Evolutionary conservation across 2,888 invertebrate genomes (phyloP), one percentile per base, ranked within the genome.

Genomic region (Caenorhabditis drosophilae): DNA sequence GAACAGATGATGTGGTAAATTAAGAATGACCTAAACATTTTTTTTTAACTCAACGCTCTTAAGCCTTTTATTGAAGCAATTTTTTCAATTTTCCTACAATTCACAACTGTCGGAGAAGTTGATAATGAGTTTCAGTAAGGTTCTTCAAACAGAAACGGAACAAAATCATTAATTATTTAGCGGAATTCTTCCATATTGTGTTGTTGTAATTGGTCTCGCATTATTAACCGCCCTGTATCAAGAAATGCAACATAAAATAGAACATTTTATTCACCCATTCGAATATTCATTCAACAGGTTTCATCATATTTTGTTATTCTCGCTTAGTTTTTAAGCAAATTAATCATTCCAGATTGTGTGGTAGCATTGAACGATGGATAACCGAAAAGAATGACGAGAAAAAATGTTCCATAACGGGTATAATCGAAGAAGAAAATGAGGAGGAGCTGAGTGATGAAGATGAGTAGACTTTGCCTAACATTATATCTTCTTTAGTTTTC

Each of bases 31-130:
- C n/a, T n/a, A n/a, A n/a, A n/a, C n/a, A n/a, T n/a, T n/a, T n/a
- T n/a, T n/a, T n/a, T n/a, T n/a, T n/a, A n/a, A n/a, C n/a, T 9
- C 31, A 31, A 31, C 31, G 31, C 31, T 31, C 31, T 70, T 48
- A 58, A 80, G 80, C 78, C 79, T n/a, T 80, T 80, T 45, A 53
- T 75, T 36, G 77, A 80, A 59, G 79, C 76, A 20, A 47, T 78
- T 12, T 75, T 80, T 45, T 72, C 73, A 15, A 77, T 80, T 18
- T 80, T 78, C 52, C 59, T 80, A 2, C 73, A 71, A 54, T 72
- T 75, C 50, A 66, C 79, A 42, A 78, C 79, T 6, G 71, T 80
- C 15, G 79, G 79, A 49, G 76, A 76, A 47, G 74, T 64, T 16
- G 70, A 73, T 23, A 63, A 71, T 34, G 66, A 68, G 27, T 67